phyloP scores from a whole-genome alignment of 2,888 invertebrate genomes.

The Trisateles emortualis region DNA sequence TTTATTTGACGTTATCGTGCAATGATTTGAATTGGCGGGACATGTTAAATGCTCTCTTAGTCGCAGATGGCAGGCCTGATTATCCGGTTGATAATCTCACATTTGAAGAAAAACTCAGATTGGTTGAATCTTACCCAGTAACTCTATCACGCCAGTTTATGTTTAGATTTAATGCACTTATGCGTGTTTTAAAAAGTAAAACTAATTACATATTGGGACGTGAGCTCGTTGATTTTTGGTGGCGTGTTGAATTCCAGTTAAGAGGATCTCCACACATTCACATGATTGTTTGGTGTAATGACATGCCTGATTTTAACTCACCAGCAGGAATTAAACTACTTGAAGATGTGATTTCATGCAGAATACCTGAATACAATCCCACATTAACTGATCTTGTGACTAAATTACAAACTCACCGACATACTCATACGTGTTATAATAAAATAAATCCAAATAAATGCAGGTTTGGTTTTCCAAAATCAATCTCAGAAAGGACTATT shows the following conservation, averaged over 20 bases:
- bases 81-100: background rate
- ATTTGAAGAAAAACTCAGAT: background rate
- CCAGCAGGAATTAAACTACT: background rate
- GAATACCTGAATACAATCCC: background rate
- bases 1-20: background rate
- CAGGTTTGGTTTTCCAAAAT: slow-evolving; percentile 6
- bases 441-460: background rate
- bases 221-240: background rate
- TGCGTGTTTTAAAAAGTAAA: background rate
- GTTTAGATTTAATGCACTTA: background rate
- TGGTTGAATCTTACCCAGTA: background rate
- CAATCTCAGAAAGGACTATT: background rate
- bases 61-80: background rate
- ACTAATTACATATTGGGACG: background rate
- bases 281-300: background rate
- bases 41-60: background rate
- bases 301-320: background rate
- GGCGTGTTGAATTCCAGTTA: background rate
- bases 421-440: slow-evolving; percentile 1
- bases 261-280: background rate
- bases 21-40: background rate
- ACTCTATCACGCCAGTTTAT: background rate
- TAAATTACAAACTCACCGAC: slow-evolving; percentile 2
- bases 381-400: background rate
- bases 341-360: background rate